Conservation (phyloP, 2,113 vertebrate species). For the Menidia beryllina region DNA sequence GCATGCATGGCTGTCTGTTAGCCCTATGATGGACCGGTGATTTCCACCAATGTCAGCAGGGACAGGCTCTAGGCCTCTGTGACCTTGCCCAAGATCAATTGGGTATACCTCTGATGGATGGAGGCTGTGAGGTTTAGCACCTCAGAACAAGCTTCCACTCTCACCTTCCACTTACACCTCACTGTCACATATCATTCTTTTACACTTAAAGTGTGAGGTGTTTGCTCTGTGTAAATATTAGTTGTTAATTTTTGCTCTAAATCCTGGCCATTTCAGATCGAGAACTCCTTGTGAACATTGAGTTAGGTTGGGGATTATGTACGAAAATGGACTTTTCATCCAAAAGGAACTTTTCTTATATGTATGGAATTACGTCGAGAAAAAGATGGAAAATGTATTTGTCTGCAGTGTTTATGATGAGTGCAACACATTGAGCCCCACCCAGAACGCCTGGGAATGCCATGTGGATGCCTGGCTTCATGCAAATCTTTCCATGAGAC, state of each 20-base stretch:
- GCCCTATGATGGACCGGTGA: conserved; percentile 1
- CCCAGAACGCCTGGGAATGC: not conserved
- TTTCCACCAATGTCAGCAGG: conserved; percentile 4
- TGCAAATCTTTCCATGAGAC: conserved; percentile 41
- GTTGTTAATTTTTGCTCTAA: too few species aligned
- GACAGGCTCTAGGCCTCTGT: not conserved
- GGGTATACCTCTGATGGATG: conserved; percentile 6
- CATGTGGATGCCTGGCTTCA: not conserved
- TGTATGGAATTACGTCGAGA: not conserved
- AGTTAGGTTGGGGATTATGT: not conserved
- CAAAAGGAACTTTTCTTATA: not conserved
- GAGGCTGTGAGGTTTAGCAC: conserved; percentile 4
- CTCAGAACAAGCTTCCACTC: conserved; percentile 4
- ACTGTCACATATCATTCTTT: not conserved
- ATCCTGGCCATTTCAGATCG: too few species aligned
- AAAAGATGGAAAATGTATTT: not conserved
- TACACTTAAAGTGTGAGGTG: not conserved
- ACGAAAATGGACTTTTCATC: not conserved
- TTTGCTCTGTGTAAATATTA: too few species aligned
- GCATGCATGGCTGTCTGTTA: not conserved
- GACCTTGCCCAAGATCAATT: conserved; percentile 9
- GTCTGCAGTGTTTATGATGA: not conserved
- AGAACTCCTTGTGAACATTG: not conserved
- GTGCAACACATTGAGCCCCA: not conserved
- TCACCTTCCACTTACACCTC: not conserved